Percentiles rank a stretch among this genome's conserved stretches.
Conservation (phyloP, 2,888 invertebrate genomes). For the Sinhomidia bicolor region DNA sequence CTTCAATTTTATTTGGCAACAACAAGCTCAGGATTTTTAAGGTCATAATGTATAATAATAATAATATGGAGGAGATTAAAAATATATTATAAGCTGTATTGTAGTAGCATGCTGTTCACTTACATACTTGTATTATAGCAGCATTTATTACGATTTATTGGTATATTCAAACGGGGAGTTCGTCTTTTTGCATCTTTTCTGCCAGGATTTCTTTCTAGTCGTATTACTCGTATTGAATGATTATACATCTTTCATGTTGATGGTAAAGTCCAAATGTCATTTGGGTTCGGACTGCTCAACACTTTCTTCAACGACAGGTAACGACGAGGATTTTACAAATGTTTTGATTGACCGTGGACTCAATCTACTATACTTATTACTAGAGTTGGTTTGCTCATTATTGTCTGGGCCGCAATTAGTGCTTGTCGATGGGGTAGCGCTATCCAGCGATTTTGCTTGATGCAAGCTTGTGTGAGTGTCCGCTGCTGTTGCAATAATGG, state of each 20-base stretch:
- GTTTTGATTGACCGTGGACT: slow-evolving; percentile 72
- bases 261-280: slow-evolving; percentile 54
- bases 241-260: slow-evolving; percentile 50
- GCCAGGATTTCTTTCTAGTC: background rate
- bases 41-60: slow-evolving; percentile 60
- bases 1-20: slow-evolving; percentile 54
- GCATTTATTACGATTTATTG: slow-evolving; percentile 1
- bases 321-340: slow-evolving; percentile 72
- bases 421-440: slow-evolving; percentile 47
- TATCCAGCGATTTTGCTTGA: slow-evolving; percentile 58
- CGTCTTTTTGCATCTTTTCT: slow-evolving; percentile 9
- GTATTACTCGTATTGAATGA: background rate
- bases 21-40: slow-evolving; percentile 64
- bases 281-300: slow-evolving; percentile 61
- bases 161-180: background rate
- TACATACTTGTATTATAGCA: no score
- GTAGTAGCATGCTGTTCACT: background rate
- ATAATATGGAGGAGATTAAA: slow-evolving; percentile 22
- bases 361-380: slow-evolving; percentile 54
- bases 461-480: slow-evolving; percentile 38
- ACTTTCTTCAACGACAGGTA: slow-evolving; percentile 75
- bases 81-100: slow-evolving; percentile 38
- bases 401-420: slow-evolving; percentile 36
- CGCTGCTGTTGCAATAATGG: slow-evolving; percentile 26
- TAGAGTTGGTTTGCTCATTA: slow-evolving; percentile 50